Evolutionary conservation across 1,140 invertebrate genomes (phyloP).

Genomic region (Gonioctena quinquepunctata): DNA sequence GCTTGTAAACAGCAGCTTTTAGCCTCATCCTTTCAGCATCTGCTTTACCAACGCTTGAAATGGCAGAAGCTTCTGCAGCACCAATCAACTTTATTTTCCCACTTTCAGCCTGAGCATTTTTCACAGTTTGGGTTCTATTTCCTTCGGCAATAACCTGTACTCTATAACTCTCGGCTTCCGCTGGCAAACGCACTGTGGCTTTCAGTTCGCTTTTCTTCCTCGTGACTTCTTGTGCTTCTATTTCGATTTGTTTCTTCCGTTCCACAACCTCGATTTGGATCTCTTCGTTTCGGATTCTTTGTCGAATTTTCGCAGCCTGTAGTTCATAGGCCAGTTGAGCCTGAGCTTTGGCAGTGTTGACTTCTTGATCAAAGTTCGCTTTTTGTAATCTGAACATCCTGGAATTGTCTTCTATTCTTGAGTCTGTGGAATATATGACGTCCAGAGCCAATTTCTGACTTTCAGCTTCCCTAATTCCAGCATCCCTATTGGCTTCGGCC

Average conservation of each 20-base stretch:
- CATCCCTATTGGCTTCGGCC: slow-evolving; percentile 94
- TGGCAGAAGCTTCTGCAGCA: slow-evolving; percentile 86
- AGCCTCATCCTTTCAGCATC: slow-evolving; percentile 93
- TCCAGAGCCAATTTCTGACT: slow-evolving; percentile 97
- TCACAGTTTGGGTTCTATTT: slow-evolving; percentile 88
- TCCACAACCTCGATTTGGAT: slow-evolving; percentile 96
- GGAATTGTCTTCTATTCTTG: slow-evolving; percentile 94
- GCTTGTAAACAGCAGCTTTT: slow-evolving; percentile 92
- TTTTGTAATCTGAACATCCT: slow-evolving; percentile 93
- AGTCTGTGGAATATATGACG: slow-evolving; percentile 94
- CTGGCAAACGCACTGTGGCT: slow-evolving; percentile 88
- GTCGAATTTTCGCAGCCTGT: slow-evolving; percentile 93
- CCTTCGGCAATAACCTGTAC: slow-evolving; percentile 90
- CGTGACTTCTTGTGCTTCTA: slow-evolving; percentile 92
- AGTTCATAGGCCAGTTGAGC: slow-evolving; percentile 94
- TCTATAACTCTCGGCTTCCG: slow-evolving; percentile 91
- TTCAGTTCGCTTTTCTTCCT: slow-evolving; percentile 91
- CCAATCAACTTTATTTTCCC: slow-evolving; percentile 89
- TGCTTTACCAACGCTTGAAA: slow-evolving; percentile 86
- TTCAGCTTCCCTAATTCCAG: slow-evolving; percentile 92
- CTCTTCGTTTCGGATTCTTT: slow-evolving; percentile 94
- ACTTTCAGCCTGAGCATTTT: slow-evolving; percentile 87
- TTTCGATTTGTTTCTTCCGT: slow-evolving; percentile 89
- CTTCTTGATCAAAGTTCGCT: slow-evolving; percentile 94
- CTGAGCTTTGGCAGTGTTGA: slow-evolving; percentile 97